Conservation (phyloP, 2,797 vertebrate species). For the Craterocephalus amniculus region DNA sequence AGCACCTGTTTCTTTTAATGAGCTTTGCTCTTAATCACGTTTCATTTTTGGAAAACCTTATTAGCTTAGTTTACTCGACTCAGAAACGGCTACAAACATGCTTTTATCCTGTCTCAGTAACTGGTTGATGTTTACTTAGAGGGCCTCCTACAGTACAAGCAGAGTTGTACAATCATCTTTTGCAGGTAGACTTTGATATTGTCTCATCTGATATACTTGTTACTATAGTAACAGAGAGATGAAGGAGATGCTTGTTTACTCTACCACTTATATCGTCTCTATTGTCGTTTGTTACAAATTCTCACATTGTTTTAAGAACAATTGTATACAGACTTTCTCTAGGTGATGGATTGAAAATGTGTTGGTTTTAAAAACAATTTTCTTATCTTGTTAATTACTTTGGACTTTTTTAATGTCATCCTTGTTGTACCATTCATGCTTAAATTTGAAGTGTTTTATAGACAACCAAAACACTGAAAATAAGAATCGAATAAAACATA, state of each 20-base stretch:
- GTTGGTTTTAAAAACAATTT: background rate
- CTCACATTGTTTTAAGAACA: background rate
- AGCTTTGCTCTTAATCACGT: no score
- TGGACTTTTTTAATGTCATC: background rate
- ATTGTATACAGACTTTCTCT: background rate
- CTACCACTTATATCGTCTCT: background rate
- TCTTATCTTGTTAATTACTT: background rate
- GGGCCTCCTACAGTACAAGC: no score
- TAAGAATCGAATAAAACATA: background rate
- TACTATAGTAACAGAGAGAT: no score
- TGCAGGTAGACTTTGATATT: no score
- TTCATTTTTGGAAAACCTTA: background rate
- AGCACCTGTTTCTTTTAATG: no score
- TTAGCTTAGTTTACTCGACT: background rate
- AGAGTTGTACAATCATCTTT: no score
- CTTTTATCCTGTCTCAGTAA: no score
- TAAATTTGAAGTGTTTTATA: background rate
- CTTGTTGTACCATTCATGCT: background rate
- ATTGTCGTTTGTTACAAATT: background rate
- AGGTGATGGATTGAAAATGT: background rate
- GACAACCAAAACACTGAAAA: background rate
- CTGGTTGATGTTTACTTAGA: background rate
- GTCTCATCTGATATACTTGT: no score
- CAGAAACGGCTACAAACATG: background rate
- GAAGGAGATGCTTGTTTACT: background rate